Evolutionary conservation across 2,888 invertebrate species (phyloP).

Genomic region (Lithophane socia): DNA sequence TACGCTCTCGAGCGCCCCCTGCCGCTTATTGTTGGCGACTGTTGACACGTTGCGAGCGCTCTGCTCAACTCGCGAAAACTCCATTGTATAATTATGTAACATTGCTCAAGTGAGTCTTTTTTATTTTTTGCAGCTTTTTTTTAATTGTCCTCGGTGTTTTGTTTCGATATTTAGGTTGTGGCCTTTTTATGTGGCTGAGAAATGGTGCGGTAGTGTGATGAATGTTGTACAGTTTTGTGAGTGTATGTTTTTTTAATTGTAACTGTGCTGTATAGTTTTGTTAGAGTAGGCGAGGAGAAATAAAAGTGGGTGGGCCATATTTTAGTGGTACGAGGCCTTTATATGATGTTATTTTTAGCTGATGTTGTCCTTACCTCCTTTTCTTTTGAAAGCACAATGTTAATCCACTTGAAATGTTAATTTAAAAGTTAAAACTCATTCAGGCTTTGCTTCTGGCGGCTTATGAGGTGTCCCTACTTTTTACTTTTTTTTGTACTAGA

Average conservation of each 20-base stretch:
- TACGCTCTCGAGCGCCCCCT: conserved; percentile 65
- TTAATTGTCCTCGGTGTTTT: conserved; percentile 62
- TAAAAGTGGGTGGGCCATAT: background rate
- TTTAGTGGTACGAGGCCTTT: background rate
- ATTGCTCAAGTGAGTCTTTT: conserved; percentile 62
- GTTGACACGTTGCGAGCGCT: conserved; percentile 66
- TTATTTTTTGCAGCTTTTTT: conserved; percentile 60
- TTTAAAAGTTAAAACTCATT: background rate
- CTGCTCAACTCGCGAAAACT: conserved; percentile 57
- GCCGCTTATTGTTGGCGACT: conserved; percentile 66
- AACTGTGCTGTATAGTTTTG: background rate
- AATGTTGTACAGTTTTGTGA: conserved; percentile 9
- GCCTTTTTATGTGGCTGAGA: conserved; percentile 30
- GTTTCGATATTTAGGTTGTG: conserved; percentile 66
- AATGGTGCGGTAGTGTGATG: conserved; percentile 32
- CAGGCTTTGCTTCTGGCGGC: background rate
- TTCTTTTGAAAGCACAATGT: background rate
- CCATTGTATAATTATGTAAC: conserved; percentile 68
- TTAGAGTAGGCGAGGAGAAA: background rate
- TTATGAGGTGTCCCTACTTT: background rate
- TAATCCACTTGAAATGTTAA: conserved; percentile 9
- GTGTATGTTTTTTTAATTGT: conserved; percentile 6
- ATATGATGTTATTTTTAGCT: background rate
- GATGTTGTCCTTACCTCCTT: background rate
- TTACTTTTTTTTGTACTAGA: background rate